These are phyloP conservation scores for Epizoanthus stellaris DNA, from an alignment of 92 coral and sea anemone genomes.

Conservation along the genomic window DNA sequence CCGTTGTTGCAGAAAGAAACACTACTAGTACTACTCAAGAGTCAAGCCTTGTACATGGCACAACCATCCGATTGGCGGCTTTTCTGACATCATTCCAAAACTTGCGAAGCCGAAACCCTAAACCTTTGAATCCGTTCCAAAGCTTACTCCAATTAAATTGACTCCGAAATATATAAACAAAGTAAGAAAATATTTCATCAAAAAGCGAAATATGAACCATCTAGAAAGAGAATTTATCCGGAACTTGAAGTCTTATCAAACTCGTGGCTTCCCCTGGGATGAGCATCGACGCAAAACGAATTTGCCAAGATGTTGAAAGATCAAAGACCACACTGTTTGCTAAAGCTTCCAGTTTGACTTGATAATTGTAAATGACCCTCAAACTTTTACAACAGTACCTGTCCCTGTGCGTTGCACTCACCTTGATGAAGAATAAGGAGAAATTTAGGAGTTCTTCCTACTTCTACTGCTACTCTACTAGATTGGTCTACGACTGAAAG, in stretches of 20 bases:
- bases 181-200: neutral
- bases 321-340: neutral
- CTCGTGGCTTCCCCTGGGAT: slow-evolving; percentile 40
- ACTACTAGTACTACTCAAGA: neutral
- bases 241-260: neutral
- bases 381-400: neutral
- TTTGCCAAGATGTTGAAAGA: neutral
- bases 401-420: slow-evolving; percentile 9
- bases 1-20: slow-evolving; percentile 1
- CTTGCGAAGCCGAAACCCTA: neutral
- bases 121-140: slow-evolving; percentile 14
- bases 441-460: slow-evolving; percentile 15
- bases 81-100: slow-evolving; percentile 10
- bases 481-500: slow-evolving; percentile 37
- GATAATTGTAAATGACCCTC: too few species aligned
- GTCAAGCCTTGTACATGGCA: neutral
- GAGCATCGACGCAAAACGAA: slow-evolving; percentile 38
- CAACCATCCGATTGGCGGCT: neutral
- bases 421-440: slow-evolving; percentile 32
- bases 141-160: neutral
- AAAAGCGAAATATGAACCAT: neutral
- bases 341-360: neutral
- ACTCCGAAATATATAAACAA: slow-evolving; percentile 25
- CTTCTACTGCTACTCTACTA: slow-evolving; percentile 47
- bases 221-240: neutral